Evolutionary conservation across 1,140 invertebrate genomes (phyloP).

Genomic region (Hermetia illucens): DNA sequence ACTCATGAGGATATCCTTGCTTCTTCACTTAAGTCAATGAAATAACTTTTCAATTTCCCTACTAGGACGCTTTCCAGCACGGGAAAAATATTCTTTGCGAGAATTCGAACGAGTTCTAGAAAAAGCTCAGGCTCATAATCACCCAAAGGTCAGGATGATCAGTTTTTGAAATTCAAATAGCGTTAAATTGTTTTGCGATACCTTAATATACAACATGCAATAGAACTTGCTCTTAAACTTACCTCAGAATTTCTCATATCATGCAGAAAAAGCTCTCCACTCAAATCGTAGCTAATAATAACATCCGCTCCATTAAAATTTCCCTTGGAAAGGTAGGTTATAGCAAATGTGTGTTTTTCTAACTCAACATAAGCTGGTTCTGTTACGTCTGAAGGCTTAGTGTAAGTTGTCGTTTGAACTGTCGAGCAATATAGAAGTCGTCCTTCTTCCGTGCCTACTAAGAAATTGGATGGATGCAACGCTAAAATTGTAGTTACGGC

Average conservation of each 20-base stretch:
- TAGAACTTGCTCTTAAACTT: neutral
- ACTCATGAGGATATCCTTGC: no score
- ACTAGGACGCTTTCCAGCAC: no score
- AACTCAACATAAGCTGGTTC: slow-evolving; percentile 3
- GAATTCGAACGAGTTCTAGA: no score
- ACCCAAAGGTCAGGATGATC: no score
- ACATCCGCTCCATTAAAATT: slow-evolving; percentile 10
- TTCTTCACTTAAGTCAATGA: no score
- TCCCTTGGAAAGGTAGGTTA: slow-evolving; percentile 14
- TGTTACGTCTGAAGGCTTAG: neutral
- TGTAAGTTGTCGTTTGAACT: neutral
- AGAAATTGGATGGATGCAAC: slow-evolving; percentile 15
- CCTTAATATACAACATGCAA: no score
- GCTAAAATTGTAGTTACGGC: slow-evolving; percentile 16
- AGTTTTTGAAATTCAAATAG: no score
- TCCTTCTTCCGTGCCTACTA: slow-evolving; percentile 2
- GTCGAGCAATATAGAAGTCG: neutral
- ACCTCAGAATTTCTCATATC: slow-evolving; percentile 19
- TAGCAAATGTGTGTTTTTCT: slow-evolving; percentile 20
- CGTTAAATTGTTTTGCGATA: no score
- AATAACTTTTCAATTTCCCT: no score
- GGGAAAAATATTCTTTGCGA: no score
- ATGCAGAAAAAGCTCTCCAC: slow-evolving; percentile 22
- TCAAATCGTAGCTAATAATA: slow-evolving; percentile 24
- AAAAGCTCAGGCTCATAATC: no score